Percentiles rank a stretch among this genome's conserved stretches.
phyloP scores from a whole-genome alignment of 2,888 invertebrate genomes.

The Eremobia ochroleuca region DNA sequence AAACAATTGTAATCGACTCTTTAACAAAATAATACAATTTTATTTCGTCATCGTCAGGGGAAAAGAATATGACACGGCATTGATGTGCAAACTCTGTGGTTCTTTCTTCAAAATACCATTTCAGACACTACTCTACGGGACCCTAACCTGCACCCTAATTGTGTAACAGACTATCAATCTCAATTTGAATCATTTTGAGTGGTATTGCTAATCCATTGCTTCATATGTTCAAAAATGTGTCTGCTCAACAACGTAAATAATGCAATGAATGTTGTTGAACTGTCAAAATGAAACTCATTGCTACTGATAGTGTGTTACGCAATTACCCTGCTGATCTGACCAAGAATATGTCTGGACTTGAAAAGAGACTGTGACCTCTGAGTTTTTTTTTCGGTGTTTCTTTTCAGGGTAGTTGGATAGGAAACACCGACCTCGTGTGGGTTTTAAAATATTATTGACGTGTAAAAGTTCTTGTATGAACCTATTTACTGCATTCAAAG shows the following conservation, averaged over 20 bases:
- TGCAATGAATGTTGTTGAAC: too few relatives aligned
- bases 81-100: neutral
- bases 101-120: neutral
- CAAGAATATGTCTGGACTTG: neutral
- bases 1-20: conserved; percentile 58
- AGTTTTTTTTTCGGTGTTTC: neutral
- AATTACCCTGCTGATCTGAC: too few relatives aligned
- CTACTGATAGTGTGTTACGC: too few relatives aligned
- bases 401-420: neutral
- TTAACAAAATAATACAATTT: conserved; percentile 30
- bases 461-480: neutral
- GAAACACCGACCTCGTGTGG: neutral
- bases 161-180: too few relatives aligned
- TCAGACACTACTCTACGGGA: neutral
- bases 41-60: conserved; percentile 6
- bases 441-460: neutral
- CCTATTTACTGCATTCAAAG: neutral
- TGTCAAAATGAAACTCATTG: too few relatives aligned
- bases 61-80: neutral
- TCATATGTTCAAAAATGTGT: too few relatives aligned
- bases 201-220: too few relatives aligned
- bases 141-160: too few relatives aligned
- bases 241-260: too few relatives aligned
- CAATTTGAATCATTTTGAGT: too few relatives aligned
- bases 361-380: neutral